These are phyloP conservation scores for Magallana nippona DNA, from an alignment of 2,888 invertebrate species.

Conservation along the genomic window DNA sequence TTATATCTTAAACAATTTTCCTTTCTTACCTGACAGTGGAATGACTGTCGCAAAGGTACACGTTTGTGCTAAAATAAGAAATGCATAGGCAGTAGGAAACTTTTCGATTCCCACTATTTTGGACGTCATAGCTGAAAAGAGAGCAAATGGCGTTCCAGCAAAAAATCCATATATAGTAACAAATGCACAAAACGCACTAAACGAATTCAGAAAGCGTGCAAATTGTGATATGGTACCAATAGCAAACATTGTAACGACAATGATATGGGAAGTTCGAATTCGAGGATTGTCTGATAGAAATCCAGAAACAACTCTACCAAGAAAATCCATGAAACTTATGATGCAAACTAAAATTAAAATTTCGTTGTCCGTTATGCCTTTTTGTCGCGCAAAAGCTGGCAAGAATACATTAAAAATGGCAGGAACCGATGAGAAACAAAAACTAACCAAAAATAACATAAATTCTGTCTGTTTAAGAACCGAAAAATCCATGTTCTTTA, in stretches of 20 bases:
- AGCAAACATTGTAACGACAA: slow-evolving; percentile 36
- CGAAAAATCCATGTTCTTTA: slow-evolving; percentile 15
- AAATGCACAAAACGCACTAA: slow-evolving; percentile 36
- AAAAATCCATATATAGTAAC: slow-evolving; percentile 41
- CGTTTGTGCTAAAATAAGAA: slow-evolving; percentile 37
- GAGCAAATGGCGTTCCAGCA: slow-evolving; percentile 34
- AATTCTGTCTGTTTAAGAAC: slow-evolving; percentile 26
- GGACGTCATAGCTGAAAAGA: slow-evolving; percentile 22
- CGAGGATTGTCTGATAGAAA: slow-evolving; percentile 37
- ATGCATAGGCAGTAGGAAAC: slow-evolving; percentile 39
- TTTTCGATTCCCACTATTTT: slow-evolving; percentile 42
- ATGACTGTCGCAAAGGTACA: slow-evolving; percentile 24
- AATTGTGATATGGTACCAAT: slow-evolving; percentile 25
- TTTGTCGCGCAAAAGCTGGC: slow-evolving; percentile 40
- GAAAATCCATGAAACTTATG: slow-evolving; percentile 41
- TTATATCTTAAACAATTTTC: no score
- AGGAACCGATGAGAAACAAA: slow-evolving; percentile 5
- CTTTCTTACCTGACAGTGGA: slow-evolving; percentile 43
- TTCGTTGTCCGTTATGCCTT: slow-evolving; percentile 29
- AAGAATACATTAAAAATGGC: slow-evolving; percentile 37
- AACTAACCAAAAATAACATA: slow-evolving; percentile 10
- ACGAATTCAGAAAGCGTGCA: slow-evolving; percentile 34
- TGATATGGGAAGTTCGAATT: slow-evolving; percentile 40
- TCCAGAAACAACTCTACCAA: slow-evolving; percentile 41
- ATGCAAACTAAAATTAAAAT: slow-evolving; percentile 41